Evolutionary conservation across 1,140 invertebrate species (phyloP).

Genomic region (Chelonus insularis): DNA sequence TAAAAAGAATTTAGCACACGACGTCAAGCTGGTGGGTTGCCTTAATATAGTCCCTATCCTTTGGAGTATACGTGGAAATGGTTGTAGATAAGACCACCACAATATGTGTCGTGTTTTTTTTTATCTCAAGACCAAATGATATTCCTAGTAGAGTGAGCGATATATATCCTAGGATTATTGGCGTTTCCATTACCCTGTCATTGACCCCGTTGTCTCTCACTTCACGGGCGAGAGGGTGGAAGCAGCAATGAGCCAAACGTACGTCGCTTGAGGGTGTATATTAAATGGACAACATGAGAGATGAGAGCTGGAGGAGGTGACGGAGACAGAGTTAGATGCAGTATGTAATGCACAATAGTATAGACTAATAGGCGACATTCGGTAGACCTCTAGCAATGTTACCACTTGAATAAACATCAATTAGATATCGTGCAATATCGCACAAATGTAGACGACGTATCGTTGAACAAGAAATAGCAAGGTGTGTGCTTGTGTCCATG

Average conservation of each 20-base stretch:
- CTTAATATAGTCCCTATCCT: too few species aligned
- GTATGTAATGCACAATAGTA: constrained; percentile 17
- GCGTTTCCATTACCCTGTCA: constrained; percentile 26
- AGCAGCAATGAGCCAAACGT: constrained; percentile 12
- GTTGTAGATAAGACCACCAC: too few species aligned
- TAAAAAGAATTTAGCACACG: too few species aligned
- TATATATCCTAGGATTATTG: constrained; percentile 22
- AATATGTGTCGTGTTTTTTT: too few species aligned
- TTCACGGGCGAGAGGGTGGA: not conserved
- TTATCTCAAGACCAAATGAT: constrained; percentile 13
- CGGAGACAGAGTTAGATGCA: too few species aligned
- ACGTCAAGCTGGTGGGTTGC: too few species aligned
- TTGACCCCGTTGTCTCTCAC: constrained; percentile 12
- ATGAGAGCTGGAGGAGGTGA: not conserved
- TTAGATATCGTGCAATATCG: constrained; percentile 40
- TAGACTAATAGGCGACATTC: constrained; percentile 15
- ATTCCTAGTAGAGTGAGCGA: constrained; percentile 11
- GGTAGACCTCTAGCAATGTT: constrained; percentile 23
- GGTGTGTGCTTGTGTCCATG: not conserved
- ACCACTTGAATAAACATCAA: constrained; percentile 48
- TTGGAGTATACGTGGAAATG: too few species aligned
- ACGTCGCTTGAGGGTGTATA: constrained; percentile 17
- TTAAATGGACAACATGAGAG: constrained; percentile 16
- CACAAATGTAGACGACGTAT: constrained; percentile 16
- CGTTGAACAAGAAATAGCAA: not conserved